A percentile compares a stretch with the other conserved stretches of the same genome.
Conservation (phyloP, 2,113 vertebrate genomes). For the Naja naja region DNA sequence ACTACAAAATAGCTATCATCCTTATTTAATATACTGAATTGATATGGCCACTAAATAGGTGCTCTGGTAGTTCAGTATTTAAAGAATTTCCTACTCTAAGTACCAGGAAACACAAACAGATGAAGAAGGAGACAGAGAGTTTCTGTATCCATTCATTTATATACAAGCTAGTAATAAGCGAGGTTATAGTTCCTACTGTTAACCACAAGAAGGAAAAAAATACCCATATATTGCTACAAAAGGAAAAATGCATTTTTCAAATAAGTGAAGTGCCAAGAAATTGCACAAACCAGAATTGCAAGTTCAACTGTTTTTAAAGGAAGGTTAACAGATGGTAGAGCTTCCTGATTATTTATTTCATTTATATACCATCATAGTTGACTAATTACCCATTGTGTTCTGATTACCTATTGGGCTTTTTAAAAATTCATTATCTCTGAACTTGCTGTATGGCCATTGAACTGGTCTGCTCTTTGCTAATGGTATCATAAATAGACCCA, state of each 20-base stretch:
- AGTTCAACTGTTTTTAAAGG: neutral
- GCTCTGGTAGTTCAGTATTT: slow-evolving; percentile 49
- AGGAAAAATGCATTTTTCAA: neutral
- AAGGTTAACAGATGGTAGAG: neutral
- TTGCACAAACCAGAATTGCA: neutral
- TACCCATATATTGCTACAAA: neutral
- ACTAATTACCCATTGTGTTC: neutral
- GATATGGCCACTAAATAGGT: slow-evolving; percentile 52
- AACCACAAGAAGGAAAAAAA: slow-evolving; percentile 3
- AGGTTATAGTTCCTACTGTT: neutral
- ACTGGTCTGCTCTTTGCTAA: slow-evolving; percentile 35
- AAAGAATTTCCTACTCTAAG: slow-evolving; percentile 54
- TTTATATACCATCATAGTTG: neutral
- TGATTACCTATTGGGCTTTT: slow-evolving; percentile 4
- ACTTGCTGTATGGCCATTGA: slow-evolving; percentile 8
- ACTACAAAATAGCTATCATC: slow-evolving; percentile 51
- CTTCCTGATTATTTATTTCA: neutral
- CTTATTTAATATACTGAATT: slow-evolving; percentile 48
- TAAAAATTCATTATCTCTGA: neutral
- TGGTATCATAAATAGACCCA: slow-evolving; percentile 28
- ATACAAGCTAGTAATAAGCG: accelerated
- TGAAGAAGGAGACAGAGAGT: neutral
- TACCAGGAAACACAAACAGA: slow-evolving; percentile 36
- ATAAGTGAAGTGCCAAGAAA: neutral
- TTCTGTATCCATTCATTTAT: slow-evolving; percentile 16